Conservation (phyloP, 2,797 vertebrate genomes). For the Erethizon dorsatum region DNA sequence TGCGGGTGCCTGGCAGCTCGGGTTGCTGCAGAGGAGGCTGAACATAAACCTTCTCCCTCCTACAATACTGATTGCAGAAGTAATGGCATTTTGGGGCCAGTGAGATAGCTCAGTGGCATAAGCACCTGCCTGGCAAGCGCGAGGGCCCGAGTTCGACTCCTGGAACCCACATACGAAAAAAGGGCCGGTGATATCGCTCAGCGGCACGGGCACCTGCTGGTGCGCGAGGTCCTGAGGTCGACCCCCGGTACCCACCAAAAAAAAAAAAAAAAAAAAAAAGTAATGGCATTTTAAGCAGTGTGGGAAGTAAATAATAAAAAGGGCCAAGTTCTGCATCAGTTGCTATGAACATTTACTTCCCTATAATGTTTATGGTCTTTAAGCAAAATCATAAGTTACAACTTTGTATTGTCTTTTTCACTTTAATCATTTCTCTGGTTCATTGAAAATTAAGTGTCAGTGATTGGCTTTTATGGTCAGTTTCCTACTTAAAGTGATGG, state of each 20-base stretch:
- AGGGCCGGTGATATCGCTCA: no score
- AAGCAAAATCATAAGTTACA: conserved; percentile 7
- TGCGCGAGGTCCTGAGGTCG: no score
- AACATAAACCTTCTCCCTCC: background rate
- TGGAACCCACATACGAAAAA: no score
- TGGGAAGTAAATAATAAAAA: background rate
- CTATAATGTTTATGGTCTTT: background rate
- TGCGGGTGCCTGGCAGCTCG: background rate
- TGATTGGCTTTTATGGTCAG: background rate
- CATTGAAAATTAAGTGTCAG: background rate
- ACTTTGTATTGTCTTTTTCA: background rate
- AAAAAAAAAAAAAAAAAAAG: no score
- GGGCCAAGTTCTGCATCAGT: background rate
- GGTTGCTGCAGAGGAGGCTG: background rate
- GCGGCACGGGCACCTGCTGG: no score
- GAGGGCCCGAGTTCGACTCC: no score
- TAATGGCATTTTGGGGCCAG: background rate
- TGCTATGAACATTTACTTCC: background rate
- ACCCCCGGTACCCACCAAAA: no score
- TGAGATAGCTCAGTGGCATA: no score
- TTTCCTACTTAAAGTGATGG: background rate
- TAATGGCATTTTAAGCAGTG: background rate
- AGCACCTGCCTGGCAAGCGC: no score
- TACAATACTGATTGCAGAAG: conserved; percentile 27
- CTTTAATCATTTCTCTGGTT: background rate